Evolutionary conservation across 23 tunicate species (phyloP).

Genomic region (Aplidium turbinatum): DNA sequence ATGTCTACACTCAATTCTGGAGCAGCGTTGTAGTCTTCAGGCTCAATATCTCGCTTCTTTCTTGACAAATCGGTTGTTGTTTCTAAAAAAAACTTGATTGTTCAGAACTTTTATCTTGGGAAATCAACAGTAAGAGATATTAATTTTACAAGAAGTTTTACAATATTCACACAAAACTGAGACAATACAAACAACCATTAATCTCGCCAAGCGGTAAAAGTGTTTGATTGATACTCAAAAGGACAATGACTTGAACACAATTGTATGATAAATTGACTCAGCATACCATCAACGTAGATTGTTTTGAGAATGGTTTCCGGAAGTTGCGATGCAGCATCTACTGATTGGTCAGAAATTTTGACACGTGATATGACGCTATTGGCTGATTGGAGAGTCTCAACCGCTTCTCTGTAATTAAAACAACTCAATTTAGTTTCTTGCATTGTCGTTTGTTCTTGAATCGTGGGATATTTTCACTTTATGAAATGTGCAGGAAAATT

Average conservation of each 20-base stretch:
- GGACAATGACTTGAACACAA: background rate
- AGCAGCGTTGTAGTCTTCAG: background rate
- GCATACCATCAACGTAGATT: background rate
- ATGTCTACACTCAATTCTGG: constrained; percentile 1
- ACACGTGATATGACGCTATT: constrained; percentile 26
- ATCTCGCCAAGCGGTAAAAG: no score
- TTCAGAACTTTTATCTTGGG: no score
- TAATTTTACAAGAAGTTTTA: background rate
- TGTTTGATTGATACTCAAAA: no score
- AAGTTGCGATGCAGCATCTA: background rate
- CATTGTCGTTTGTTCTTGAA: background rate
- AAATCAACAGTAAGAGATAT: background rate
- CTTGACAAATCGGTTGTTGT: background rate
- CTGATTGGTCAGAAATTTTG: constrained; percentile 7
- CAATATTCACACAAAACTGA: no score
- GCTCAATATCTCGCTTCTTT: background rate
- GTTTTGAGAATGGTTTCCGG: background rate
- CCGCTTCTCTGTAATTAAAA: constrained; percentile 10
- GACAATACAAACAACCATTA: no score
- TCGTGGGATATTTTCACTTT: background rate
- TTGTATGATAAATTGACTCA: background rate
- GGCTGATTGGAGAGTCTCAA: constrained; percentile 16
- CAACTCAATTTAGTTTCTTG: background rate
- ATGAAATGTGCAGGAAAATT: background rate
- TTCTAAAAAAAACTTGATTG: no score